Evolutionary conservation across 2,888 invertebrate species (phyloP).

Genomic region (Thysanoteuthis rhombus): DNA sequence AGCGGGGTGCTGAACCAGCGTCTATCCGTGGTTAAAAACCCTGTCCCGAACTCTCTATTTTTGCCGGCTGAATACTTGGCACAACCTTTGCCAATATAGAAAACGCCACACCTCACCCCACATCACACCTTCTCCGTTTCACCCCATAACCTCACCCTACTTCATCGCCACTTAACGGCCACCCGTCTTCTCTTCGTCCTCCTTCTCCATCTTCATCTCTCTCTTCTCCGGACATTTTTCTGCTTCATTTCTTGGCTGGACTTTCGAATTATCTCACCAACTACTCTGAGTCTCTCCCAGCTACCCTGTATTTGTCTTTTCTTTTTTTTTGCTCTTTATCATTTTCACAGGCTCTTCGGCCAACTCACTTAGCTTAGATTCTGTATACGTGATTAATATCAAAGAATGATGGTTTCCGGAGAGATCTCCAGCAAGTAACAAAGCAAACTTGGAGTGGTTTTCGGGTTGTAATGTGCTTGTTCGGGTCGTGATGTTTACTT

Average conservation of each 20-base stretch:
- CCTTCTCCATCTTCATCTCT: not conserved
- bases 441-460: not conserved
- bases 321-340: not conserved
- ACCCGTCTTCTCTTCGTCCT: not conserved
- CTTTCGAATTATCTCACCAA: not conserved
- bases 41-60: not conserved
- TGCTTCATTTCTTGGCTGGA: conserved; percentile 12
- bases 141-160: not conserved
- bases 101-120: not conserved
- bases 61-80: not conserved
- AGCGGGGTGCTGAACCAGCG: not conserved
- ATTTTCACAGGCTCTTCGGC: not conserved
- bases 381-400: not conserved
- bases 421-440: not conserved
- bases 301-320: not conserved
- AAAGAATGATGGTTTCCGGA: not conserved
- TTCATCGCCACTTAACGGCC: not conserved
- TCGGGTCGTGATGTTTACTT: not conserved
- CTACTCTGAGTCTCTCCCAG: not conserved
- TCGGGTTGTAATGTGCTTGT: not conserved
- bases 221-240: not conserved
- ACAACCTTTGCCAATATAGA: not conserved
- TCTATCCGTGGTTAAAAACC: not conserved
- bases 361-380: not conserved
- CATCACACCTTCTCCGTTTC: not conserved